phyloP scores from a whole-genome alignment of 2,797 vertebrate species.

The Vireo griseus region DNA sequence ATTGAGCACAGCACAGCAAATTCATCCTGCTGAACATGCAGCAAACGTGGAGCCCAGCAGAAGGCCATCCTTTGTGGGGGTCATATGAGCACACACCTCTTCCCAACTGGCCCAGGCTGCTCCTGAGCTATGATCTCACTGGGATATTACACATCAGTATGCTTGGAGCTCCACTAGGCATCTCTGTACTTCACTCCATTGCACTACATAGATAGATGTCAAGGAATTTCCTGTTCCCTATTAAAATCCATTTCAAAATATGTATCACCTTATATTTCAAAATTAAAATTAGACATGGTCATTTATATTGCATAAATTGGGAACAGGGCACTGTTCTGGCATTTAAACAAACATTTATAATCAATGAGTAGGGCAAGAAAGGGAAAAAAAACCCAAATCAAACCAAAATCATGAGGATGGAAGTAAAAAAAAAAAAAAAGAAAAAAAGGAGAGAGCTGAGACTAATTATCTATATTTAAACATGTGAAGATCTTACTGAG shows the following conservation, averaged over 20 bases:
- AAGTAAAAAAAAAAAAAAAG: neutral
- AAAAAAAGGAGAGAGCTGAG: neutral
- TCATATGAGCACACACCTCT: neutral
- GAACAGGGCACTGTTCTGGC: neutral
- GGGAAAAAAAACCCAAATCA: accelerated
- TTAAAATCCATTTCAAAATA: neutral
- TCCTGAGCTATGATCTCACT: neutral
- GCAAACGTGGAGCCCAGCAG: neutral
- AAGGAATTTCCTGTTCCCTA: neutral
- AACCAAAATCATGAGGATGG: neutral
- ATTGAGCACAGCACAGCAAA: neutral
- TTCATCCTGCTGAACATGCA: neutral
- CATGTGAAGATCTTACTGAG: constrained; percentile 35
- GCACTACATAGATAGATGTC: neutral
- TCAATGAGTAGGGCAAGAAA: neutral
- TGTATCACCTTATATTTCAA: neutral
- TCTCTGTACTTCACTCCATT: neutral
- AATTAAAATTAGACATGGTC: neutral
- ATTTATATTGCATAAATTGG: neutral
- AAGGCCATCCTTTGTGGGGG: neutral
- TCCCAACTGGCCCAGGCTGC: neutral
- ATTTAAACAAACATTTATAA: constrained; percentile 7
- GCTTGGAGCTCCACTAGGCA: neutral
- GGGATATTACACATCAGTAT: neutral
- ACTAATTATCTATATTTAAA: constrained; percentile 63